Evolutionary conservation across 2,888 invertebrate genomes (phyloP), one percentile per base, ranked within the genome.

Genomic region (Pinctada fucata): DNA sequence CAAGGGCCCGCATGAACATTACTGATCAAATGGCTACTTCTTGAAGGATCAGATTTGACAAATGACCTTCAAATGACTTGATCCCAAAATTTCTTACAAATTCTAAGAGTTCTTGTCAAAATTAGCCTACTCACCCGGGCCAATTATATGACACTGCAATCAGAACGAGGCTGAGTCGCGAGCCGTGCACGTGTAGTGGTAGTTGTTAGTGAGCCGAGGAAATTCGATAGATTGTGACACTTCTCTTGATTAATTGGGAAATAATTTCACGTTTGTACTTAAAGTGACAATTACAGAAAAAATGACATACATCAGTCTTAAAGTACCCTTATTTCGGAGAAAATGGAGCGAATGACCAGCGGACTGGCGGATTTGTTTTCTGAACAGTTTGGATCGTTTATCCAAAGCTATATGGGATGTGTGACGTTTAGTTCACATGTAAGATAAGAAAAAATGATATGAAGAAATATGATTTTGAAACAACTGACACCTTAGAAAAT

Each of bases 31-130:
- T 58, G 58, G 58, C 58, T 58, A 58, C 58, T 13, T 58, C 31
- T 58, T 6, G 13, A 58, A 6, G 13, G 13, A 58, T 58, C 58
- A 58, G 6, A 13, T 58, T 58, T 58, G 58, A 58, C 58, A 58
- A 58, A 58, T 58, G 58, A 10, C 58, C 58, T 58, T 58, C 58
- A 58, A 58, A 58, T 58, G 58, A 58, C 58, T 58, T 58, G 58
- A 58, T 58, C 8, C 58, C 13, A 58, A 13, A 58, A 58, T 58
- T 58, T 13, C 58, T 58, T 58, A 58, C 58, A 58, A 58, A 10
- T 58, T 58, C 13, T 6, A 58, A 58, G 58, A 58, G 58, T 58
- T 58, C 58, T 58, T 58, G 58, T 58, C 58, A 58, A 58, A 58
- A 58, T 58, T 58, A 58, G 58, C 58, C 6, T 13, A 58, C 58